Evolutionary conservation across 2,113 vertebrate species (phyloP).

Genomic region (Otus sunia): DNA sequence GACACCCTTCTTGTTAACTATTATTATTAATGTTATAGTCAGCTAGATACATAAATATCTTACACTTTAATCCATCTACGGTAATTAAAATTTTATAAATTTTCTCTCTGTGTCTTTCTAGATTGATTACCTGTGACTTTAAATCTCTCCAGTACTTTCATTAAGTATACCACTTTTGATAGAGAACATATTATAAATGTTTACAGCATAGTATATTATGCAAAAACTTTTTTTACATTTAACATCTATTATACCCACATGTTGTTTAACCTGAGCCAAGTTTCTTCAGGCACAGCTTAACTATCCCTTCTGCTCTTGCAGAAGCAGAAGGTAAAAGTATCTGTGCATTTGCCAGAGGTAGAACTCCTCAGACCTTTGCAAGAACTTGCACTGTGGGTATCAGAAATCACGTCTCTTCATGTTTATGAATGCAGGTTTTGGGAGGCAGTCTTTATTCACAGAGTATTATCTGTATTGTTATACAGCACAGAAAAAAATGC

Average conservation of each 20-base stretch:
- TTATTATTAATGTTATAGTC: background rate
- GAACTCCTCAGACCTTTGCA: background rate
- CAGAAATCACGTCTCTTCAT: background rate
- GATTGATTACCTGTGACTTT: background rate
- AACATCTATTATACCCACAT: background rate
- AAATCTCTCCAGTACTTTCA: background rate
- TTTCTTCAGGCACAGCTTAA: background rate
- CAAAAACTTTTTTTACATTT: background rate
- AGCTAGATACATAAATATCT: background rate
- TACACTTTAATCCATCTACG: background rate
- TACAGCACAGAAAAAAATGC: background rate
- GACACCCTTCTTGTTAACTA: background rate
- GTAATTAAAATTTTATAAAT: slow-evolving; percentile 29
- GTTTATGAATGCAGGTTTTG: background rate
- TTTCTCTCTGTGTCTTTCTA: background rate
- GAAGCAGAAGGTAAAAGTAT: background rate
- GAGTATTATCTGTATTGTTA: background rate
- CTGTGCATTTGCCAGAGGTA: background rate
- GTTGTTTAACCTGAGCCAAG: background rate
- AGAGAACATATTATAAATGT: background rate
- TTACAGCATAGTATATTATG: background rate
- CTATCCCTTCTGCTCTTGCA: background rate
- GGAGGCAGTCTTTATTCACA: background rate
- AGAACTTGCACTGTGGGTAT: background rate
- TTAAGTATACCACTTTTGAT: background rate